These are phyloP conservation scores for Acanthurus lineatus DNA, from an alignment of 2,797 vertebrate genomes.

Conservation along the genomic window DNA sequence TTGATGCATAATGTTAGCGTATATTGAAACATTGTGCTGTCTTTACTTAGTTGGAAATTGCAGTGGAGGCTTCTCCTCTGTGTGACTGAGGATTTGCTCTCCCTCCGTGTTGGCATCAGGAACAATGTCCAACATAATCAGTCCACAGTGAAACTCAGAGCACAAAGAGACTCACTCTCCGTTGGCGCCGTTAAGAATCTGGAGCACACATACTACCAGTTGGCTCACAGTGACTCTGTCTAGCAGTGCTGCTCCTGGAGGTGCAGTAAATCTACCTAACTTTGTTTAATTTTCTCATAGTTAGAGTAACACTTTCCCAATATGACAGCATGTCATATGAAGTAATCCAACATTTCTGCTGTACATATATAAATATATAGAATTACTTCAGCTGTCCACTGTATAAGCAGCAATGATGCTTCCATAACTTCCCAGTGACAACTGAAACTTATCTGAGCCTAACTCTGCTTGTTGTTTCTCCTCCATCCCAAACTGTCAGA, in stretches of 20 bases:
- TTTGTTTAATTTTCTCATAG: slow-evolving; percentile 31
- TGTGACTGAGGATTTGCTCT: slow-evolving; percentile 9
- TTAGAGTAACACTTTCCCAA: slow-evolving; percentile 30
- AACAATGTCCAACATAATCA: slow-evolving; percentile 9
- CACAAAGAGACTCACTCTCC: slow-evolving; percentile 42
- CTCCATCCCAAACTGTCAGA: slow-evolving; percentile 25
- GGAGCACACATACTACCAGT: slow-evolving; percentile 32
- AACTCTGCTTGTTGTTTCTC: slow-evolving; percentile 31
- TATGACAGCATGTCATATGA: slow-evolving; percentile 34
- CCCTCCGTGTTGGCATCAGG: not conserved
- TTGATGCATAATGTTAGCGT: not conserved
- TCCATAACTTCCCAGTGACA: slow-evolving; percentile 9
- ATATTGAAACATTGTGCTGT: not conserved
- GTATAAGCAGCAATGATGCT: slow-evolving; percentile 18
- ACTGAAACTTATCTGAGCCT: slow-evolving; percentile 33
- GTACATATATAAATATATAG: slow-evolving; percentile 1
- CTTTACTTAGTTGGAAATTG: not conserved
- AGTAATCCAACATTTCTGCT: slow-evolving; percentile 39
- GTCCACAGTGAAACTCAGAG: slow-evolving; percentile 23
- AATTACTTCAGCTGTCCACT: slow-evolving; percentile 44
- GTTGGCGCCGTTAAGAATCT: slow-evolving; percentile 24
- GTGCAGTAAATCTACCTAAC: slow-evolving; percentile 24
- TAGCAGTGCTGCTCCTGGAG: slow-evolving; percentile 12
- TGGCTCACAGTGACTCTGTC: slow-evolving; percentile 40
- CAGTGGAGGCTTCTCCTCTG: not conserved